These are phyloP conservation scores for Euwallacea similis DNA, from an alignment of 1,140 invertebrate species.

Conservation along the genomic window DNA sequence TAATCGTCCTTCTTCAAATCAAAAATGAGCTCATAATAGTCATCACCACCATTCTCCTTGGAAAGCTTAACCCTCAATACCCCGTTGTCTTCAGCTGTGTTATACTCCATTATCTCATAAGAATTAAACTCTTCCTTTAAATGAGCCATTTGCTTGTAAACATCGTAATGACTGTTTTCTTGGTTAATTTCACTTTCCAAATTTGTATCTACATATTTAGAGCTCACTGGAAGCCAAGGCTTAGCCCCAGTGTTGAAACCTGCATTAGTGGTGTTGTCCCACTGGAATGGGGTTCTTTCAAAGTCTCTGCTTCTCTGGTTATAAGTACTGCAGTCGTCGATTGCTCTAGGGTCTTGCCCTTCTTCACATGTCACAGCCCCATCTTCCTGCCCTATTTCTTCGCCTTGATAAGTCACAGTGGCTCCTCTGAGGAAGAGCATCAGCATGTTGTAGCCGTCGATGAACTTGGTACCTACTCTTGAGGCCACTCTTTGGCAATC, in stretches of 20 bases:
- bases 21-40: constrained; percentile 1
- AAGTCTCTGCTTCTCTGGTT: constrained; percentile 54
- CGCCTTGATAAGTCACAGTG: constrained; percentile 75
- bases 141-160: constrained; percentile 36
- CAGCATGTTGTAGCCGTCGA: constrained; percentile 59
- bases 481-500: constrained; percentile 57
- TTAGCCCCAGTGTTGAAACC: constrained; percentile 54
- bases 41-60: background rate
- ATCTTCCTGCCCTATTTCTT: constrained; percentile 73
- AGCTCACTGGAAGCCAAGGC: constrained; percentile 68
- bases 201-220: constrained; percentile 63
- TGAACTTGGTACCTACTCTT: constrained; percentile 52
- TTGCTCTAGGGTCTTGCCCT: constrained; percentile 56
- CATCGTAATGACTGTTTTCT: constrained; percentile 40
- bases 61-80: background rate
- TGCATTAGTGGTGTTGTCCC: constrained; percentile 63
- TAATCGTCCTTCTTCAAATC: background rate
- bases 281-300: constrained; percentile 69
- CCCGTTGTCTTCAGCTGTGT: background rate
- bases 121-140: constrained; percentile 7
- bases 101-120: constrained; percentile 18
- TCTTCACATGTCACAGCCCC: constrained; percentile 57
- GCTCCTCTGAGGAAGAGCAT: constrained; percentile 64
- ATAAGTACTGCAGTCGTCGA: constrained; percentile 51
- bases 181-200: constrained; percentile 40